Evolutionary conservation across 2,113 vertebrate genomes (phyloP).

Genomic region (Trematocara macrostoma): DNA sequence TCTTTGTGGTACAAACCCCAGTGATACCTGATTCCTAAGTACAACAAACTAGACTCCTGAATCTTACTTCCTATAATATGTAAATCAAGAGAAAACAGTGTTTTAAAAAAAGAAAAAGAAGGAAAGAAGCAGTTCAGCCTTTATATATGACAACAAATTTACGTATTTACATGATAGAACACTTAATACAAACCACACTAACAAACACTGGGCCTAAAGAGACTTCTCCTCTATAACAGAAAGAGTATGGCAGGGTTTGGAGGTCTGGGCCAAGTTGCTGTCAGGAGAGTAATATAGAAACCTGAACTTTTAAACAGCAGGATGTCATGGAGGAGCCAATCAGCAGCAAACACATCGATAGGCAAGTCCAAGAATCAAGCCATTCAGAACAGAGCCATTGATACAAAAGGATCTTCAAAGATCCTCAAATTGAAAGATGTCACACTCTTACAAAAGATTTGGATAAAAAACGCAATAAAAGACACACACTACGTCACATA

Average conservation of each 20-base stretch:
- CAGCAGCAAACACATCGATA: neutral
- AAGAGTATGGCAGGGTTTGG: neutral
- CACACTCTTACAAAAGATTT: neutral
- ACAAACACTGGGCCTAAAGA: neutral
- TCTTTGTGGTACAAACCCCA: neutral
- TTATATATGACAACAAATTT: neutral
- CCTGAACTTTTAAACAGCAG: neutral
- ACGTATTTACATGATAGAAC: neutral
- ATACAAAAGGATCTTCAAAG: neutral
- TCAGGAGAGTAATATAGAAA: neutral
- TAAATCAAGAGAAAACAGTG: neutral
- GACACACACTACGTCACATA: neutral
- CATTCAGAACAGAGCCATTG: neutral
- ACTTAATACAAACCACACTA: neutral
- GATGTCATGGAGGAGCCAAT: neutral
- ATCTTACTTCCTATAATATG: neutral
- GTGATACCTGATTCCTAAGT: neutral
- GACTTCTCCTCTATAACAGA: neutral
- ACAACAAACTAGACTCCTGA: neutral
- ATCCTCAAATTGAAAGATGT: neutral
- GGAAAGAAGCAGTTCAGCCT: neutral
- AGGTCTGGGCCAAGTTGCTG: neutral
- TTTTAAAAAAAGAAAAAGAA: accelerated
- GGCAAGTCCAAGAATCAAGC: neutral
- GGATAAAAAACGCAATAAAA: neutral